Percentiles rank a stretch among this genome's conserved stretches.
phyloP scores from a whole-genome alignment of 2,797 vertebrate genomes.

The Brachyrhaphis roseni region DNA sequence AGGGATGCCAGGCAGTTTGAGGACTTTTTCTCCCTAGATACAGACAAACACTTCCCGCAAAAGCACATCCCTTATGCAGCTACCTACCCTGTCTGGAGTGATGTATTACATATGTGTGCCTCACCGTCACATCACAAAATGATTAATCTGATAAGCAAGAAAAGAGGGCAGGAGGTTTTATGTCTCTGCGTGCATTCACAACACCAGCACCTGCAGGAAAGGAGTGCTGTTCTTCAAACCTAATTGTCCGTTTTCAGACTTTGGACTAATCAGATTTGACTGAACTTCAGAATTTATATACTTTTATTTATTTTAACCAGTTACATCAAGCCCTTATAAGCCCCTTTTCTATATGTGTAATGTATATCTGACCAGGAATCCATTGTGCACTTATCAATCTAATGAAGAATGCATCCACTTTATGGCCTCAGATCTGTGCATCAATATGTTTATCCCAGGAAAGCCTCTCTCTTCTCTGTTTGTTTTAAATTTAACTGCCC shows the following conservation, averaged over 20 bases:
- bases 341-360: neutral
- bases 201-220: neutral
- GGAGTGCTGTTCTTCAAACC: neutral
- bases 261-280: neutral
- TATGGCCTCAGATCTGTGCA: neutral
- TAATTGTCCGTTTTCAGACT: neutral
- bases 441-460: neutral
- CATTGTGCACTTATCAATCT: neutral
- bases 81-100: conserved; percentile 13
- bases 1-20: conserved; percentile 26
- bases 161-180: conserved; percentile 31
- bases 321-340: neutral
- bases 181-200: conserved; percentile 10
- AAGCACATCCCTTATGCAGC: conserved; percentile 37
- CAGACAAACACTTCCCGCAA: neutral
- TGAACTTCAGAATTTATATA: neutral
- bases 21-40: conserved; percentile 5
- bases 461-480: neutral
- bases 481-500: neutral
- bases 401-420: neutral
- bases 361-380: neutral
- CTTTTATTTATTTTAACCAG: neutral
- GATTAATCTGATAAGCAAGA: conserved; percentile 50
- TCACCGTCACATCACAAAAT: conserved; percentile 14
- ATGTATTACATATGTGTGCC: conserved; percentile 45